Conservation (phyloP, 1,140 invertebrate genomes). For the Dendroctonus ponderosae region DNA sequence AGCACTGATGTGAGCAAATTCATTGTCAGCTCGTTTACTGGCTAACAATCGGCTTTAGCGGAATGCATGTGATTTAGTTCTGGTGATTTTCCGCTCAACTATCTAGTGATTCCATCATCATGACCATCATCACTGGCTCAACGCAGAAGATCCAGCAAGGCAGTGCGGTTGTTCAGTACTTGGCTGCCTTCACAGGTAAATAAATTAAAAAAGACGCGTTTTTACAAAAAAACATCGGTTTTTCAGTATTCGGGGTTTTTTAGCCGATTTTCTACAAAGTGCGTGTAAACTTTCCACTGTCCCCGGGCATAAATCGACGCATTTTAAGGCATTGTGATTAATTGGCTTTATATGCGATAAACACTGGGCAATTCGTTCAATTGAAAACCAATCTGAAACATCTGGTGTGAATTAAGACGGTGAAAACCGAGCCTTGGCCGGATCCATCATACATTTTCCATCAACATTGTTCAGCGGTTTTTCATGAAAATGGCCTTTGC, state of each 20-base stretch:
- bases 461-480: too few relatives aligned
- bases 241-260: too few relatives aligned
- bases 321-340: not conserved
- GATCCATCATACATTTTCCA: too few relatives aligned
- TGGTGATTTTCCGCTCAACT: too few relatives aligned
- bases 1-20: not conserved
- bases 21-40: too few relatives aligned
- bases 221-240: not conserved
- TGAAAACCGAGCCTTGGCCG: too few relatives aligned
- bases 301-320: too few relatives aligned
- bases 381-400: conserved; percentile 9
- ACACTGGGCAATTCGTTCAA: conserved; percentile 5
- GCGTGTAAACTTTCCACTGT: too few relatives aligned
- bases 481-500: too few relatives aligned
- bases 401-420: not conserved
- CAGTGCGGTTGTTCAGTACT: conserved; percentile 31
- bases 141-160: conserved; percentile 36
- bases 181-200: conserved; percentile 36
- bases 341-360: not conserved
- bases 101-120: not conserved
- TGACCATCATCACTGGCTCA: conserved; percentile 36
- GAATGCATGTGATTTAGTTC: too few relatives aligned
- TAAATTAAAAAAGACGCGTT: not conserved
- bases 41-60: too few relatives aligned
- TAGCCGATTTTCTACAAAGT: too few relatives aligned